Base-by-base conservation (phyloP, 1,140 invertebrate genomes). In the Elysia chlorotica region DNA sequence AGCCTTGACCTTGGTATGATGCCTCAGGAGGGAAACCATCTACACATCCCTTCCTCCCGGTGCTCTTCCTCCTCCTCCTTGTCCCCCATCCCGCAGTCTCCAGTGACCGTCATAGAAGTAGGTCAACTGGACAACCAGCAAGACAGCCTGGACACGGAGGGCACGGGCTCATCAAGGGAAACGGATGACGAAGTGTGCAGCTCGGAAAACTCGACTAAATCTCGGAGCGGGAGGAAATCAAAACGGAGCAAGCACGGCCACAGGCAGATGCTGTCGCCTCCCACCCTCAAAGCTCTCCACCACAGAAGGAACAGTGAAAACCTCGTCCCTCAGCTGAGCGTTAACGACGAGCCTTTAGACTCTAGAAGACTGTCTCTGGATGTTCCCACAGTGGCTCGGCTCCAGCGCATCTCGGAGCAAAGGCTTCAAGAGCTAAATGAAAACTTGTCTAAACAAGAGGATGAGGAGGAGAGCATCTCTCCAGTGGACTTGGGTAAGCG, bases 91-190 rank as follows among this genome's bases (percentile, higher is more conserved):
- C 74, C 78, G 0, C 71, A 78, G 37, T 83, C 82, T 0, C 84
- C 84, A 21, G 74, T 85, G 0, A 85, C 84, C 10, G 84, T 85
- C 14, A 85, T 85, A 23, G 84, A 85, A 54, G 78, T 83, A 0
- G 74, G 79, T 31, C n/a, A n/a, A n/a, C 65, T 85, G 4, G 84
- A 85, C 70, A 85, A 85, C 71, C 78, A 79, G 61, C 80, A 81
- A 63, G 84, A 85, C 65, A 80, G 79, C 54, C 57, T 84, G 10
- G 82, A 84, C 30, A 74, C 73, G 14, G 82, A 81, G n/a, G 67
- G 59, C n/a, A 77, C 71, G 23, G 17, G 54, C 33, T 69, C 70
- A 41, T 77, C 76, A 48, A 74, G 70, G 17, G 73, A 71, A 25
- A 65, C 31, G 30, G 71, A 73, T 57, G 73, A 69, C 21, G 68